Percentiles rank a stretch among this genome's conserved stretches.
Conservation (phyloP, 2,113 vertebrate genomes). For the Noturus placidus region DNA sequence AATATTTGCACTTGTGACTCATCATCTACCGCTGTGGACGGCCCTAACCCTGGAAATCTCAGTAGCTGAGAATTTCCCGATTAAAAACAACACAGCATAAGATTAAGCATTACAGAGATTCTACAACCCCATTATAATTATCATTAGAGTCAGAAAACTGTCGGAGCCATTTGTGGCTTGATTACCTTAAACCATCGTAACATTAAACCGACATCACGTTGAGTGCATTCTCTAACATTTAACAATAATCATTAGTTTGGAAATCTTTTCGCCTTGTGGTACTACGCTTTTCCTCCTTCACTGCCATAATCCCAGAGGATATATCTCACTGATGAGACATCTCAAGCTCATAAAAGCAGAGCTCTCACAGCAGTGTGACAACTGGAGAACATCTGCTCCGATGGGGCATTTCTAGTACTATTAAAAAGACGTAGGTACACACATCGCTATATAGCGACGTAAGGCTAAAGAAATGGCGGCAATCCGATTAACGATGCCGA, state of each 20-base stretch:
- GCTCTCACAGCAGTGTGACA: not conserved
- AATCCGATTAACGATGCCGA: not conserved
- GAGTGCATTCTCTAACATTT: not conserved
- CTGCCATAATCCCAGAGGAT: not conserved
- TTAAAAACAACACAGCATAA: not conserved
- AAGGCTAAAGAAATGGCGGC: not conserved
- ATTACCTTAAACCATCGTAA: not conserved
- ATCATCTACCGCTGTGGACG: not conserved
- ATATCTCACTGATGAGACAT: conserved; percentile 10
- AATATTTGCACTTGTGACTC: not conserved
- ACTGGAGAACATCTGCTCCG: not conserved
- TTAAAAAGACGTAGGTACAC: not conserved
- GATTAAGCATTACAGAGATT: too few relatives aligned
- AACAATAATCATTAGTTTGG: conserved; percentile 1
- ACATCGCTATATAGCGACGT: not conserved
- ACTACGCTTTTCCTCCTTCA: not conserved
- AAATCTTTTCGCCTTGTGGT: not conserved
- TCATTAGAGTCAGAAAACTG: not conserved
- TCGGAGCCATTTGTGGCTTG: not conserved
- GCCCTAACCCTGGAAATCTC: not conserved
- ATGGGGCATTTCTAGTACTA: not conserved
- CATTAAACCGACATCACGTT: not conserved
- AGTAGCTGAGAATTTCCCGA: not conserved
- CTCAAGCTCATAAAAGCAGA: not conserved
- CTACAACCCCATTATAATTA: not conserved